A percentile compares a stretch with the other conserved stretches of the same genome.
Conservation (phyloP, 2,797 vertebrate species). For the Limnodromus scolopaceus region DNA sequence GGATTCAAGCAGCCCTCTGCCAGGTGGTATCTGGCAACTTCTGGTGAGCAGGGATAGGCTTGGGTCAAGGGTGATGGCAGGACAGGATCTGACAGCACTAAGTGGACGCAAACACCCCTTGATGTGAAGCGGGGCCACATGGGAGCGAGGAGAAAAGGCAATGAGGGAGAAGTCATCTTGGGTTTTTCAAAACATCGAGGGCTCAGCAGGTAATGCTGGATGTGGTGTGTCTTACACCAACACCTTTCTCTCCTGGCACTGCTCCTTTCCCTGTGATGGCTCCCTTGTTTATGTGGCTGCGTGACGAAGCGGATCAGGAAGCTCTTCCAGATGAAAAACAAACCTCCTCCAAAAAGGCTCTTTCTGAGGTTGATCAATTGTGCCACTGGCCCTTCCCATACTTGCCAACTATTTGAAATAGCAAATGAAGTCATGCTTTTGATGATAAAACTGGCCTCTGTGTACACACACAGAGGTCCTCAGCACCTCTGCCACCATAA, state of each 20-base stretch:
- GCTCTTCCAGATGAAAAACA: not conserved
- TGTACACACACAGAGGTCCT: not conserved
- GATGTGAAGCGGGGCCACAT: not conserved
- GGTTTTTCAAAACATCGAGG: not conserved
- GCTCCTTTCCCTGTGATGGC: not conserved
- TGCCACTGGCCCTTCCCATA: not conserved
- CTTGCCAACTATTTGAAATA: not conserved
- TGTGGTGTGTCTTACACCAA: not conserved
- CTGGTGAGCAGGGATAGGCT: not conserved
- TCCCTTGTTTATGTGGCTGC: not conserved
- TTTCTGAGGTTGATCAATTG: not conserved
- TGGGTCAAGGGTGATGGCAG: not conserved
- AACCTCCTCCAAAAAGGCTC: not conserved
- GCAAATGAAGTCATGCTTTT: not conserved
- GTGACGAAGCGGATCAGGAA: not conserved
- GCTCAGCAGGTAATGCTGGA: not conserved
- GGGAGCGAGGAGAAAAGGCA: not conserved
- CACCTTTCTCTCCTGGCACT: not conserved
- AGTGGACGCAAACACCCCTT: accelerated
- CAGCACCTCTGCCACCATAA: not conserved
- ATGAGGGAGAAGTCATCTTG: not conserved
- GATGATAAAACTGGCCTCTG: not conserved
- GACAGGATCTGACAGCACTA: not conserved
- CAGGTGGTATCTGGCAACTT: not conserved
- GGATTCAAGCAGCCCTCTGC: not conserved